These are phyloP conservation scores for Tamias sibiricus DNA, from an alignment of 2,113 vertebrate genomes.

Conservation along the genomic window DNA sequence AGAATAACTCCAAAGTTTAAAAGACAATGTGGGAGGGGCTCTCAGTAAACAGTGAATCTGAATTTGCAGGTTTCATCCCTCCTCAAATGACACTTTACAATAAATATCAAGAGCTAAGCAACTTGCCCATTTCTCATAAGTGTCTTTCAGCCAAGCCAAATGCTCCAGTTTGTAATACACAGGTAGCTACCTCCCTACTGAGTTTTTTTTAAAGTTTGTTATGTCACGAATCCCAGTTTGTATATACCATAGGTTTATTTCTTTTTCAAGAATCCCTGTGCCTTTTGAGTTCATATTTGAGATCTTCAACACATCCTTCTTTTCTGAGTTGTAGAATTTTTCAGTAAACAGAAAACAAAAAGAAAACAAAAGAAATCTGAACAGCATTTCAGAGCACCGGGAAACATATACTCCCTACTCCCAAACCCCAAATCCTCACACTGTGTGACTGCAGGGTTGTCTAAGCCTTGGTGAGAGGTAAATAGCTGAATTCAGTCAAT, in stretches of 20 bases:
- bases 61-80: neutral
- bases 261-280: neutral
- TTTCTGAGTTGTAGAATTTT: neutral
- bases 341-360: neutral
- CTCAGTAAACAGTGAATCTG: neutral
- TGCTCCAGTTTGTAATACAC: neutral
- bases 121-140: neutral
- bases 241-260: neutral
- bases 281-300: constrained; percentile 29
- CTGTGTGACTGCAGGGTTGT: neutral
- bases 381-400: neutral
- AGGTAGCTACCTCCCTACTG: neutral
- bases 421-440: neutral
- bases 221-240: neutral
- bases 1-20: neutral
- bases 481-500: neutral
- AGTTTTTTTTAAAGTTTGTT: neutral
- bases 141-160: neutral
- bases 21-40: neutral
- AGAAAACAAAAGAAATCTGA: neutral
- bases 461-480: neutral
- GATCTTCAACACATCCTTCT: neutral
- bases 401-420: neutral
- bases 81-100: neutral
- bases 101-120: neutral